Percentiles rank a stretch among this genome's conserved stretches.
phyloP scores from a whole-genome alignment of 1,140 invertebrate species.

The Delia radicum region DNA sequence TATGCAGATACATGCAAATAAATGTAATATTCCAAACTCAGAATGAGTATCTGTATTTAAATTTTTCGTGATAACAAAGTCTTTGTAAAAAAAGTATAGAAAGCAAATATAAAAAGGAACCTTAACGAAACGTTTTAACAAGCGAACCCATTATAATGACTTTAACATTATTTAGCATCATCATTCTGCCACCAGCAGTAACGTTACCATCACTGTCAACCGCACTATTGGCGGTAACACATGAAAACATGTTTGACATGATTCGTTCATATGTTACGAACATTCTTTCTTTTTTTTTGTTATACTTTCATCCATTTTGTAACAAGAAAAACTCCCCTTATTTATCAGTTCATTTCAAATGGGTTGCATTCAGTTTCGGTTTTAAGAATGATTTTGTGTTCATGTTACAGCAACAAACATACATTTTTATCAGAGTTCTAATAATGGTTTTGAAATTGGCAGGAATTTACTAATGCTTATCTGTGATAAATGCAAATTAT shows the following conservation, averaged over 20 bases:
- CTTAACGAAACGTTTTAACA: too few relatives aligned
- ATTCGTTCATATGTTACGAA: not conserved
- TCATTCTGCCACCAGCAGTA: not conserved
- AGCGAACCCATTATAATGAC: not conserved
- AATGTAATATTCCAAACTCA: too few relatives aligned
- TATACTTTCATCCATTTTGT: not conserved
- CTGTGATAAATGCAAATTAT: not conserved
- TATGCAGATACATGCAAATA: too few relatives aligned
- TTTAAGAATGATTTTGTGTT: too few relatives aligned
- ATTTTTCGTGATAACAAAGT: too few relatives aligned
- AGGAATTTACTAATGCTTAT: not conserved
- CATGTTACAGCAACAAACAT: not conserved
- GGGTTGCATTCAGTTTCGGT: too few relatives aligned
- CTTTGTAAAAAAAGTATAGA: too few relatives aligned
- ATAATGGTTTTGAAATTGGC: not conserved
- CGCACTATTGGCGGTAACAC: not conserved
- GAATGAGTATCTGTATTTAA: too few relatives aligned
- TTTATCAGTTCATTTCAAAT: not conserved
- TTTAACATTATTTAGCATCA: not conserved
- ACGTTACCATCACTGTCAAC: not conserved
- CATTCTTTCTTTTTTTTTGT: too few relatives aligned
- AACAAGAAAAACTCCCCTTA: not conserved
- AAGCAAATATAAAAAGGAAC: too few relatives aligned
- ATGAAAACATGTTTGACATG: not conserved
- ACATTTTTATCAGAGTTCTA: not conserved